These are phyloP conservation scores for Tetragonula carbonaria DNA, from an alignment of 2,888 invertebrate genomes.

Conservation along the genomic window DNA sequence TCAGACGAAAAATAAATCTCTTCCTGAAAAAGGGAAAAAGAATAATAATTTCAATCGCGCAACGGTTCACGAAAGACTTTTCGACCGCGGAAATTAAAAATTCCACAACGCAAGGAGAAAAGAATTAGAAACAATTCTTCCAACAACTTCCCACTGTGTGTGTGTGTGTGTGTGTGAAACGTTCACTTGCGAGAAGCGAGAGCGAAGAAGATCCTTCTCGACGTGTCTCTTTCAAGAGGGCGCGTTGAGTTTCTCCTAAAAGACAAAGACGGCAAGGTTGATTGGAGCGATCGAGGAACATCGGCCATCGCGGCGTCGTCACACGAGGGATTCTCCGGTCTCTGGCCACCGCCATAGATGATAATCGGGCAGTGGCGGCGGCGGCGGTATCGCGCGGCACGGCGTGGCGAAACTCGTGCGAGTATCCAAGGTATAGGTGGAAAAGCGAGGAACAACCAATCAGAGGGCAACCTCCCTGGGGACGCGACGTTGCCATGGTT, in stretches of 20 bases:
- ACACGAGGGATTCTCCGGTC: conserved; percentile 46
- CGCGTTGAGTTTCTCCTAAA: neutral
- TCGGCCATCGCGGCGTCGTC: conserved; percentile 76
- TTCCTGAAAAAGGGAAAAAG: too few species aligned
- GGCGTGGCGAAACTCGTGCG: conserved; percentile 75
- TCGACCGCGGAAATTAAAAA: too few species aligned
- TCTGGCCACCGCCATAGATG: conserved; percentile 72
- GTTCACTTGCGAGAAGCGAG: neutral
- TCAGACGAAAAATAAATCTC: too few species aligned
- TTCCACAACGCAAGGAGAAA: neutral
- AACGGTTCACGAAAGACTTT: neutral
- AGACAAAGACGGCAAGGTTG: neutral
- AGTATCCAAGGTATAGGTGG: conserved; percentile 74
- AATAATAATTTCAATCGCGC: too few species aligned
- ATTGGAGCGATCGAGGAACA: conserved; percentile 29
- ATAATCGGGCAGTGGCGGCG: conserved; percentile 77
- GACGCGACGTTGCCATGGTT: conserved; percentile 84
- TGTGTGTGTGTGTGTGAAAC: neutral
- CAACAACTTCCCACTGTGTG: neutral
- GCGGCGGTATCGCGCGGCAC: conserved; percentile 71
- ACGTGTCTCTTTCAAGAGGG: neutral
- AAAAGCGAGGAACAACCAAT: conserved; percentile 83
- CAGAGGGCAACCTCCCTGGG: conserved; percentile 83
- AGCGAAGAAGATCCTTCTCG: neutral
- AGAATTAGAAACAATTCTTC: neutral